phyloP scores from a whole-genome alignment of 2,797 vertebrate genomes.

The Sebastolobus alascanus region DNA sequence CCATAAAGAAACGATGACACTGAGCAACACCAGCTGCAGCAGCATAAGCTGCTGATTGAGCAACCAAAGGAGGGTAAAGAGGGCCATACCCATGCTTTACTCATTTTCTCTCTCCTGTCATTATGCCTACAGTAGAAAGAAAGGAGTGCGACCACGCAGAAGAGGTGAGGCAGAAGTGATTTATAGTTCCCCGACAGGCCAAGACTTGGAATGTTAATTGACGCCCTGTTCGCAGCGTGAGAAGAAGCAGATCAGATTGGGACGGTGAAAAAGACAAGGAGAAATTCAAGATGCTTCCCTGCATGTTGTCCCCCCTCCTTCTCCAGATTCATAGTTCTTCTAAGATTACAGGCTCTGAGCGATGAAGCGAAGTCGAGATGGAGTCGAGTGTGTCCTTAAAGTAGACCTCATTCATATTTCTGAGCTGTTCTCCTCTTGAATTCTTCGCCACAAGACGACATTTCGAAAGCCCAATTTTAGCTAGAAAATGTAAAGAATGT shows the following conservation, averaged over 20 bases:
- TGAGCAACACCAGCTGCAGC: conserved; percentile 38
- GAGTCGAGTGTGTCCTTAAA: conserved; percentile 58
- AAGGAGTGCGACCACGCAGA: conserved; percentile 58
- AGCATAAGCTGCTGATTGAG: conserved; percentile 24
- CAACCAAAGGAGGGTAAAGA: conserved; percentile 22
- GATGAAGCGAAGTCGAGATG: conserved; percentile 33
- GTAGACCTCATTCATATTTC: conserved; percentile 63
- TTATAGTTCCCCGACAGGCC: conserved; percentile 79
- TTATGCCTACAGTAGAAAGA: conserved; percentile 63
- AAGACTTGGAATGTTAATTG: conserved; percentile 85
- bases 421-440: conserved; percentile 56
- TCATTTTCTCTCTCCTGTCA: conserved; percentile 60
- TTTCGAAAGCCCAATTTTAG: conserved; percentile 77
- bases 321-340: conserved; percentile 26
- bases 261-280: conserved; percentile 53
- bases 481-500: conserved; percentile 81
- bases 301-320: conserved; percentile 19
- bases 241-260: conserved; percentile 69
- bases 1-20: conserved; percentile 22
- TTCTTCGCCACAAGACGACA: conserved; percentile 74
- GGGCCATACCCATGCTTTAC: conserved; percentile 38
- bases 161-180: conserved; percentile 75
- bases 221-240: conserved; percentile 73
- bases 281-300: conserved; percentile 48
- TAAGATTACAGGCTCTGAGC: conserved; percentile 73